Base-by-base conservation (phyloP, 64 coral and sea anemone genomes). In the Actinia tenebrosa region DNA sequence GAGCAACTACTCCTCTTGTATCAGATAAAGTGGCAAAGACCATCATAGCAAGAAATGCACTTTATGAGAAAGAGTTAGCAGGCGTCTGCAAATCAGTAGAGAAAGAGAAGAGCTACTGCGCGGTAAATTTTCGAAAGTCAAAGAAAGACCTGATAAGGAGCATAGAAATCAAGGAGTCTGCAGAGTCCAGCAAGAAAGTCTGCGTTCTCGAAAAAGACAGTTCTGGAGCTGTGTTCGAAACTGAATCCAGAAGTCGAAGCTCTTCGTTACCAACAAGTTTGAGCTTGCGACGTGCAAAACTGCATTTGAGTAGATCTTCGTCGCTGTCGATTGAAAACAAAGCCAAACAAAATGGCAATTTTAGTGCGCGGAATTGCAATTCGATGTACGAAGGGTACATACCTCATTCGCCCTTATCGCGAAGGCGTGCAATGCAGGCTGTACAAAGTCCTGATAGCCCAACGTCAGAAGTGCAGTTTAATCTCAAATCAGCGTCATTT, bases 11-110 rank as follows among this genome's bases (percentile, higher is more conserved):
- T 22, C 79, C 79, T 50, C 22, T 81, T 3, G 79, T 81, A 45
- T 81, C 79, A 20, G 44, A 81, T 81, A 81, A 81, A 81, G 44
- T 81, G 11, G 79, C 79, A 18, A 81, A 81, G 50, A 53, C 50
- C 16, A 0, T 81, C 46, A 52, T 37, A 17, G 79, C 79, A 81
- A 4, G 50, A 53, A 81, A 50, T 20, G 17, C 44, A 22, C 79
- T 81, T 1, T 81, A 81, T 16, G 79, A 81, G 50, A 81, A 81
- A 45, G 79, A 81, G 13, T 81, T 81, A n/a, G 0, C 79, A 16
- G 43, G 53, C 22, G 79, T 81, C 5, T 81, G 23, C 22, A 81
- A 81, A 16, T 53, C 69, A 53, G 44, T 81, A 2, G 79, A 81
- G 16, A 47, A 53, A 53, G 79, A 81, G 42, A 81, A 81, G 44